Evolutionary conservation across 2,113 vertebrate species (phyloP).

Genomic region (Alexandromys fortis): DNA sequence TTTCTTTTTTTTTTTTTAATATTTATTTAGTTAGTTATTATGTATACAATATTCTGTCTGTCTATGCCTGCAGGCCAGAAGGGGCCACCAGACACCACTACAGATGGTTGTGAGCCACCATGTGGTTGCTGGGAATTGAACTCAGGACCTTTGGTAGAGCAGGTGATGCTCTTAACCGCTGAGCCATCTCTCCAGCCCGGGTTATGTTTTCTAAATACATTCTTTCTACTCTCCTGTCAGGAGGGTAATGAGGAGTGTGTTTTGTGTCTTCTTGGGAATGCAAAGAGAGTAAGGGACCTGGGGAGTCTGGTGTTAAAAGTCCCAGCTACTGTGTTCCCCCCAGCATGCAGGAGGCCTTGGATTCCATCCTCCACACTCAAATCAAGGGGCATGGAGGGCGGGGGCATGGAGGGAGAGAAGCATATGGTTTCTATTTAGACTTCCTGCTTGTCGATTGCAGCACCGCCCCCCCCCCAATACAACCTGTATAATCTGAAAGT

Average conservation of each 20-base stretch:
- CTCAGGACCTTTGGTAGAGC: too few species aligned
- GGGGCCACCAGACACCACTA: too few species aligned
- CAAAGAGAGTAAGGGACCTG: background rate
- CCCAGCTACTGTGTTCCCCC: background rate
- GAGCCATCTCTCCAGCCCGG: too few species aligned
- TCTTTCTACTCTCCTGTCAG: background rate
- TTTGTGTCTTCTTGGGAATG: background rate
- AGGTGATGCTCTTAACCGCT: too few species aligned
- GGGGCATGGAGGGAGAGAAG: background rate
- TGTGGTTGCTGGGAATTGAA: too few species aligned
- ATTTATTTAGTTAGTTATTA: too few species aligned
- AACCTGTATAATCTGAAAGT: background rate
- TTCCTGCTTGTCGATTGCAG: background rate
- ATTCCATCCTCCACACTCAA: background rate
- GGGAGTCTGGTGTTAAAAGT: background rate
- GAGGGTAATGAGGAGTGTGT: background rate
- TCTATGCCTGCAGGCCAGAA: too few species aligned
- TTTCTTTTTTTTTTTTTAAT: too few species aligned
- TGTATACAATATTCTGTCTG: too few species aligned
- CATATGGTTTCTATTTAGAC: background rate
- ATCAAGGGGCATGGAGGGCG: background rate
- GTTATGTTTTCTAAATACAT: conserved; percentile 3
- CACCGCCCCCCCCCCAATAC: too few species aligned
- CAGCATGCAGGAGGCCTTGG: background rate
- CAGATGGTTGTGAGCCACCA: too few species aligned